phyloP scores from a whole-genome alignment of 2,113 vertebrate species.

The Bufo gargarizans region DNA sequence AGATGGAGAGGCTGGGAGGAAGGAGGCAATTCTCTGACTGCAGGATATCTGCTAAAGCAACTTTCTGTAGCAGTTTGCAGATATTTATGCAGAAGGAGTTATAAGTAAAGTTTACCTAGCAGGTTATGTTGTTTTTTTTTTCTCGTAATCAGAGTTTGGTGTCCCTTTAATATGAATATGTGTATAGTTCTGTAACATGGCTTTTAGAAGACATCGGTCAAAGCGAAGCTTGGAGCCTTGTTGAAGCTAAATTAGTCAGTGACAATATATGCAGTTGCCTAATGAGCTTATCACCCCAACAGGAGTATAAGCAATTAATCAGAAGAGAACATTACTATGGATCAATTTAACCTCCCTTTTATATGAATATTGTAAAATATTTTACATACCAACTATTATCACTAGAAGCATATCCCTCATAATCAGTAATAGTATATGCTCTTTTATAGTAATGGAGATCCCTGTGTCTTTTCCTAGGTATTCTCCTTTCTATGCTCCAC shows the following conservation, averaged over 20 bases:
- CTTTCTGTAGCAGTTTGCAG: too few species aligned
- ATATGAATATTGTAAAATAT: not conserved
- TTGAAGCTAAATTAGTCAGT: not conserved
- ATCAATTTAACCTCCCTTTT: not conserved
- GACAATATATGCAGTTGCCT: not conserved
- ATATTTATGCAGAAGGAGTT: too few species aligned
- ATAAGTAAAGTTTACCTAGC: too few species aligned
- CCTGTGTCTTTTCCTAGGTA: not conserved
- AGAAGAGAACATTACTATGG: not conserved
- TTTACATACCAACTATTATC: not conserved
- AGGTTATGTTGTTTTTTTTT: too few species aligned
- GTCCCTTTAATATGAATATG: too few species aligned
- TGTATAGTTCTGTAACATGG: not conserved
- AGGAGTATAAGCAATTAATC: too few species aligned
- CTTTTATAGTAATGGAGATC: not conserved
- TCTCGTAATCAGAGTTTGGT: too few species aligned
- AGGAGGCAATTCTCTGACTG: too few species aligned
- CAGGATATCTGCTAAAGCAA: too few species aligned
- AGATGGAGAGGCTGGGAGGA: too few species aligned
- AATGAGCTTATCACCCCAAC: not conserved
- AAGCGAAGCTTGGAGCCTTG: not conserved
- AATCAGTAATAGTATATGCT: not conserved
- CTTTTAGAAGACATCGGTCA: not conserved
- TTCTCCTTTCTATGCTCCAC: not conserved
- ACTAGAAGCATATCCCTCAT: not conserved